Percentiles rank a stretch among this genome's conserved stretches.
These are phyloP conservation scores for Nibea coibor DNA, from an alignment of 2,113 vertebrate genomes.

Conservation along the genomic window DNA sequence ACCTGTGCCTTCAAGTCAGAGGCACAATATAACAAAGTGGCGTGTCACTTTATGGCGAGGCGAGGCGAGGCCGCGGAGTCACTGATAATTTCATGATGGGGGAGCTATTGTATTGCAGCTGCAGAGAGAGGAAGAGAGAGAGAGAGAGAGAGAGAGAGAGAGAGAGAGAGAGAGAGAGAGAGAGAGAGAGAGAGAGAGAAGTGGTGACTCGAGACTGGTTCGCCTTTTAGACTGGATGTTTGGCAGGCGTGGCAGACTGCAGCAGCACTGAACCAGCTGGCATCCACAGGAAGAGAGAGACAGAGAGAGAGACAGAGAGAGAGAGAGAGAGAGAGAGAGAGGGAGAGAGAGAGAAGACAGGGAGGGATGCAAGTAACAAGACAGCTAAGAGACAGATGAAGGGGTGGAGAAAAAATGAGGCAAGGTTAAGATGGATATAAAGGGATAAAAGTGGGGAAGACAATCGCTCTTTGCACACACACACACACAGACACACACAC, in stretches of 20 bases:
- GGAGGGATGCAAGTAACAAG: neutral
- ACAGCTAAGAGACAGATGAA: conserved; percentile 5
- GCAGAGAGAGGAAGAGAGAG: conserved; percentile 6
- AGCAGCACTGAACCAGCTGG: conserved; percentile 65
- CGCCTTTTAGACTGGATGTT: conserved; percentile 54
- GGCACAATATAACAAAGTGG: conserved; percentile 6
- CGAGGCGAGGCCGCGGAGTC: conserved; percentile 17
- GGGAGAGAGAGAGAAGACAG: conserved; percentile 11
- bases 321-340: conserved; percentile 19
- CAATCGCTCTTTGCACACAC: neutral
- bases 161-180: neutral
- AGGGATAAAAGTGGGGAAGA: neutral
- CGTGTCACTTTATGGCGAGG: neutral
- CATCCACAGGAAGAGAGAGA: conserved; percentile 38
- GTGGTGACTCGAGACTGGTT: conserved; percentile 10
- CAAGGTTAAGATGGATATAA: conserved; percentile 11
- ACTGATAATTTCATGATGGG: conserved; percentile 27
- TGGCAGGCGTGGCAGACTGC: conserved; percentile 79
- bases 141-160: neutral
- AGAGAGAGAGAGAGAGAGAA: neutral
- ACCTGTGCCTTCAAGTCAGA: conserved; percentile 15
- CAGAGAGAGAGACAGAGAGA: neutral
- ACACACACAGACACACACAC: neutral
- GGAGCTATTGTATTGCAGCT: conserved; percentile 52
- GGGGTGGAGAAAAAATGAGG: neutral